A percentile compares a stretch with the other conserved stretches of the same genome.
These are phyloP conservation scores for Sebastes vulpes DNA, from an alignment of 2,797 vertebrate species.

Conservation along the genomic window DNA sequence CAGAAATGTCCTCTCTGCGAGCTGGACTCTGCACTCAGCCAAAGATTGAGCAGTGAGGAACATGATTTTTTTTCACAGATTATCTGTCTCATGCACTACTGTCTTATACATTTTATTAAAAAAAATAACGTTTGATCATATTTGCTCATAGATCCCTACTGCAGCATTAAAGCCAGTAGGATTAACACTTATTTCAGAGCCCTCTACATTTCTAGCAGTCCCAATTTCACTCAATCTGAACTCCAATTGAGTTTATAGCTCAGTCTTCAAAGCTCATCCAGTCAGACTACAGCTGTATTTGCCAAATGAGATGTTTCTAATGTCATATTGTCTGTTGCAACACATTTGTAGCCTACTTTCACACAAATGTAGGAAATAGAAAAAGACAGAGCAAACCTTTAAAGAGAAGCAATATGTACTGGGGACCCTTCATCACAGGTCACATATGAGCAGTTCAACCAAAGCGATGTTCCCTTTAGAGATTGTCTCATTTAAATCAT, in stretches of 20 bases:
- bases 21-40: neutral
- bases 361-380: neutral
- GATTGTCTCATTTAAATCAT: neutral
- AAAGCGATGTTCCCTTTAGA: neutral
- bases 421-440: neutral
- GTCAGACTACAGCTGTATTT: neutral
- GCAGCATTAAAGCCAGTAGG: neutral
- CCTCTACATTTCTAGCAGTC: neutral
- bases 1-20: neutral
- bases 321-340: neutral
- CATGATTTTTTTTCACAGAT: neutral
- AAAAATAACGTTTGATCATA: too few relatives aligned
- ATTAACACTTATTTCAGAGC: neutral
- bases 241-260: neutral
- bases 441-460: neutral
- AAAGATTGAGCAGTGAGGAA: neutral
- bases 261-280: neutral
- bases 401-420: neutral
- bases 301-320: neutral
- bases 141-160: too few relatives aligned
- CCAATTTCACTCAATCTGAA: neutral
- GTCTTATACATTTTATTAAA: neutral
- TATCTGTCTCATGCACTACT: too few relatives aligned
- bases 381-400: neutral
- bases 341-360: neutral